Base-by-base conservation (phyloP, 2,888 invertebrate species). In the Gnatocerus cornutus region DNA sequence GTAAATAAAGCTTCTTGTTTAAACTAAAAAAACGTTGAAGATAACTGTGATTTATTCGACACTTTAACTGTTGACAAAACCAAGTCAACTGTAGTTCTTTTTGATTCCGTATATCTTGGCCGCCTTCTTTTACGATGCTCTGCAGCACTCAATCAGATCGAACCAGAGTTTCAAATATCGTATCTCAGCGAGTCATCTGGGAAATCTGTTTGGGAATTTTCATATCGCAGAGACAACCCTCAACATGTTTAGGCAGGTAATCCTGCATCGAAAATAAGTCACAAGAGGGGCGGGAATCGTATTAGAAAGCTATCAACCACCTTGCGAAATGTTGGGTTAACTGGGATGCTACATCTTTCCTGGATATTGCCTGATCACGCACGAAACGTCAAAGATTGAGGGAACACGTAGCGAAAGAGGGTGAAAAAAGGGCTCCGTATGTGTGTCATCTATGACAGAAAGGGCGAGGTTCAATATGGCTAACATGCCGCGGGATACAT, bases 261-360 rank as follows among this genome's bases (percentile, higher is more conserved):
- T 64, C 10, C 41, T 16, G 37, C 45, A 14, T 61, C 48, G 33
- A 45, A 43, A 64, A 55, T 64, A 64, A 64, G 64, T 64, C 64
- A 65, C 56, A 16, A 27, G 43, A 39, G 65, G 48, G 37, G 46
- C 33, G 13, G 45, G 65, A 56, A 67, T 67, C 59, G 50, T 59
- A 67, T 67, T 67, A 67, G 59, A 67, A 67, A 67, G 66, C 59
- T 52, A 67, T 67, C 66, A 67, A 59, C 12, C 64, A 29, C 41
- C 65, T 21, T 33, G 46, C 46, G 39, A 62, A 62, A 50, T 62
- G 48, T n/a, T 21, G 56, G 50, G 65, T 65, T 65, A 65, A 58
- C 65, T 43, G 64, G 12, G 55, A 55, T 27, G 56, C 56, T 14
- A 12, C 41, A 29, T 53, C 16, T 53, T 13, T 41, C 39, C 33